Percentiles rank a stretch among this genome's conserved stretches.
These are phyloP conservation scores for Nothocercus nigrocapillus DNA, from an alignment of 2,113 vertebrate genomes.

Conservation along the genomic window DNA sequence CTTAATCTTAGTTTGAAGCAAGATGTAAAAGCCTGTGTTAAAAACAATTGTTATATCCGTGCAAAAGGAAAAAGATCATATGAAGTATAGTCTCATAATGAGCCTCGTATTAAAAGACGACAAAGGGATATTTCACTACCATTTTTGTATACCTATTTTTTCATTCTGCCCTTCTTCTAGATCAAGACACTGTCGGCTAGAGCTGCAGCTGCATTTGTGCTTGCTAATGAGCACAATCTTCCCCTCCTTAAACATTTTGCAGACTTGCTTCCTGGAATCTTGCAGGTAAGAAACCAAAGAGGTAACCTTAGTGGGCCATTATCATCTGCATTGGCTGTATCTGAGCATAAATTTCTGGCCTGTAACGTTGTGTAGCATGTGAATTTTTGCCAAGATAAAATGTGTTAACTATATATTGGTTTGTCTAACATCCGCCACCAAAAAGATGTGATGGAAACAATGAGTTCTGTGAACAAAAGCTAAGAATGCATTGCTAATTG, in stretches of 20 bases:
- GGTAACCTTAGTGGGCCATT: background rate
- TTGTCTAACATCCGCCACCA: background rate
- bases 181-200: slow-evolving; percentile 92
- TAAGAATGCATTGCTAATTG: background rate
- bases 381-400: background rate
- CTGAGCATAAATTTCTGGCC: background rate
- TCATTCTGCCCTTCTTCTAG: slow-evolving; percentile 72
- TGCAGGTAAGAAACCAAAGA: slow-evolving; percentile 85
- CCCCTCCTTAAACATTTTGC: slow-evolving; percentile 95
- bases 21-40: background rate
- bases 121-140: background rate
- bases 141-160: background rate
- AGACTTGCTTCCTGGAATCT: slow-evolving; percentile 92
- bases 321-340: background rate
- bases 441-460: background rate
- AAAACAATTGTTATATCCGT: background rate
- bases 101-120: background rate
- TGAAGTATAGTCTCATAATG: background rate
- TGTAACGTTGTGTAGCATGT: background rate
- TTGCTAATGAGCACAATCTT: slow-evolving; percentile 93
- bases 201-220: slow-evolving; percentile 93
- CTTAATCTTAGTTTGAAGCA: background rate
- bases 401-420: background rate
- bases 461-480: background rate
- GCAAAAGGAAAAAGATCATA: background rate